Evolutionary conservation across 2,888 invertebrate genomes (phyloP), one percentile per base, ranked within the genome.

Genomic region (Campaea margaritaria): DNA sequence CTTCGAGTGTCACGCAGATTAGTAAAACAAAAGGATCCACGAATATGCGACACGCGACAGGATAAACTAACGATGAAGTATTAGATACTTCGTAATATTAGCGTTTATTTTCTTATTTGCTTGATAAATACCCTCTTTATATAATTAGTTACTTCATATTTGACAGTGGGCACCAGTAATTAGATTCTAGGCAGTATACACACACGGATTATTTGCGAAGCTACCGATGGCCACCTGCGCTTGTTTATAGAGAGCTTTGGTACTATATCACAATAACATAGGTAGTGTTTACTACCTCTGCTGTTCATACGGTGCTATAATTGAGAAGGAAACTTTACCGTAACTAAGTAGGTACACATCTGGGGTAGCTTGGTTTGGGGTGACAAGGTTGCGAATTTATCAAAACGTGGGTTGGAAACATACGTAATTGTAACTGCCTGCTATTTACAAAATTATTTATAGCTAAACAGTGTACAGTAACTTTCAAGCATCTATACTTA

Each of bases 181-280:
- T 46, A 39, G 43, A 55, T 58, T 45, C 45, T 34, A 8, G 38
- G 11, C 13, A 21, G 36, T 34, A 44, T 49, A 21, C 15, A 43
- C 43, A 16, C 49, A 41, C 12, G 36, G 12, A 43, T 43, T 62
- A 58, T 58, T 62, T 58, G 62, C 53, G 16, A 38, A 50, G 36
- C 38, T 48, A 14, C 50, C 62, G 36, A 51, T 53, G 50, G 45
- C 53, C 62, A 58, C 47, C 62, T 58, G 62, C 42, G 16, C 43
- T 50, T 58, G 51, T 58, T 62, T 58, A 44, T 21, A 34, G n/a
- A 48, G 46, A 47, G 46, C 55, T 55, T 55, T 45, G 36, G n/a
- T 10, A 36, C 44, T 36, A 36, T 31, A 31, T 31, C 31, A 31
- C 10, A 31, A 31, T 31, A 31, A 31, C 31, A 9, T 31, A 10